Percentiles rank a stretch among this genome's conserved stretches.
phyloP scores from a whole-genome alignment of 2,113 vertebrate genomes.

The Callipepla californica region DNA sequence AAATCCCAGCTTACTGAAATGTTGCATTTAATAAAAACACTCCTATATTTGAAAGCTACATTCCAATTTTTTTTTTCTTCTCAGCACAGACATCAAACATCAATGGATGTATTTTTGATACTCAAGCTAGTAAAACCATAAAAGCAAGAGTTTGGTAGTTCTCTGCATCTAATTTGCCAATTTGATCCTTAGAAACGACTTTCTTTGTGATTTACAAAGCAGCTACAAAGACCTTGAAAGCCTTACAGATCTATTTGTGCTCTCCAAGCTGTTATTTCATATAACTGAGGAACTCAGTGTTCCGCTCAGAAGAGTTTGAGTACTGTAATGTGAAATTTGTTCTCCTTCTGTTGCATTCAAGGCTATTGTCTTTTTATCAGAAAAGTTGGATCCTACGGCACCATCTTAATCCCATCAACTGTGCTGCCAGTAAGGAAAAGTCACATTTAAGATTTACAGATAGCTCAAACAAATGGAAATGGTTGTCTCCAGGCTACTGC shows the following conservation, averaged over 20 bases:
- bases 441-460: background rate
- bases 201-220: background rate
- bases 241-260: background rate
- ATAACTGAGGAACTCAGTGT: background rate
- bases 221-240: background rate
- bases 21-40: background rate
- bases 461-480: background rate
- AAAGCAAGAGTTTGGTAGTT: background rate
- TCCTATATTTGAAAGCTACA: background rate
- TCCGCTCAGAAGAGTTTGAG: background rate
- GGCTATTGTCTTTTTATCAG: background rate
- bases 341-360: background rate
- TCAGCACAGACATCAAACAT: background rate
- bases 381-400: background rate
- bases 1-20: background rate
- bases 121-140: background rate
- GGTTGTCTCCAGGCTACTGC: background rate
- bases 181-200: background rate
- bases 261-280: background rate
- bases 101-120: background rate
- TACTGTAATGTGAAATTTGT: background rate
- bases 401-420: background rate
- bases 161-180: background rate
- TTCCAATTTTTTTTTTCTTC: background rate
- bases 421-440: background rate